Conservation (phyloP, 2,888 invertebrate species). For the Rhyacophila evoluta region DNA sequence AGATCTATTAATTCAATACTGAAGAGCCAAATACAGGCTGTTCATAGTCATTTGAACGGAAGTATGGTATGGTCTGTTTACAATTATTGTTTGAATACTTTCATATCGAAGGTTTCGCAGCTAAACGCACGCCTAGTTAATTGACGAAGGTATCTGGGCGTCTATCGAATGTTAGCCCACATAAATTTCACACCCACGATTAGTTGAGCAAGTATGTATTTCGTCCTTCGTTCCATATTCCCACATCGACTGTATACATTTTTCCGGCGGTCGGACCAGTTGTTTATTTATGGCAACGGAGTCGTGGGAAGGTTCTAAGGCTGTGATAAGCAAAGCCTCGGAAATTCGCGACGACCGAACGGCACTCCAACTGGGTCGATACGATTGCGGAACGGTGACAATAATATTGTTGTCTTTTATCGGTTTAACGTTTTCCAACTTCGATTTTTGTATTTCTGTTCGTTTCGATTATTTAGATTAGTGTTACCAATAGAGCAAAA, state of each 20-base stretch:
- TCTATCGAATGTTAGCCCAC: not conserved
- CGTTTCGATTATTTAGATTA: no score
- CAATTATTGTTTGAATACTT: no score
- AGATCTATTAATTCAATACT: no score
- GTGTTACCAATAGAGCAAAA: no score
- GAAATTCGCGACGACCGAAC: not conserved
- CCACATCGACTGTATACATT: not conserved
- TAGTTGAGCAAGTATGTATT: not conserved
- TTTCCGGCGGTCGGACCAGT: not conserved
- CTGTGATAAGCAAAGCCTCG: conserved; percentile 1
- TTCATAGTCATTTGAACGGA: no score
- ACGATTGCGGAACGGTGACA: not conserved
- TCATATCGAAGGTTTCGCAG: no score
- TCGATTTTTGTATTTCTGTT: no score
- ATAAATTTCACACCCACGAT: not conserved
- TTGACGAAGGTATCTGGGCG: not conserved
- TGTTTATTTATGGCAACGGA: conserved; percentile 11
- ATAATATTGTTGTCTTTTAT: not conserved
- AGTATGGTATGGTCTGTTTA: no score
- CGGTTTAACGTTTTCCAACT: not conserved
- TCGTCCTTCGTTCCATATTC: conserved; percentile 1
- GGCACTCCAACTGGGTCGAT: not conserved
- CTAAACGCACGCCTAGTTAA: not conserved
- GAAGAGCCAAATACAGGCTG: no score
- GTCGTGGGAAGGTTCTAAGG: not conserved